Percentiles rank a stretch among this genome's conserved stretches.
Conservation (phyloP, 2,888 invertebrate genomes). For the Dasysyrphus albostriatus region DNA sequence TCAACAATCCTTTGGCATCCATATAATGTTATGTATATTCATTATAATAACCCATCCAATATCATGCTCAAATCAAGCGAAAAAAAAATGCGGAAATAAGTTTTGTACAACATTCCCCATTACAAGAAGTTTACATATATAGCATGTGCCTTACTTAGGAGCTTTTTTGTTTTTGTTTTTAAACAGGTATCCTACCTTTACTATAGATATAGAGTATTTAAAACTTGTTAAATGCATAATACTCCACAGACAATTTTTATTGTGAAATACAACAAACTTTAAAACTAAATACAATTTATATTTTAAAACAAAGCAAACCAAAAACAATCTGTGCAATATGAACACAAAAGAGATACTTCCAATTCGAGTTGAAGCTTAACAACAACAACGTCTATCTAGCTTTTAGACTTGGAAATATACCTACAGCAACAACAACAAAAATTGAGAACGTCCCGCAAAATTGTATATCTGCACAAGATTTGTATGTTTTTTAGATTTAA, state of each 20-base stretch:
- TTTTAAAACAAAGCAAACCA: constrained; percentile 61
- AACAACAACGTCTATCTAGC: constrained; percentile 2
- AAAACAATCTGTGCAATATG: constrained; percentile 62
- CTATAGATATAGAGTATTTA: constrained; percentile 53
- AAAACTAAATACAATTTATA: constrained; percentile 46
- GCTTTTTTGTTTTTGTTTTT: neutral
- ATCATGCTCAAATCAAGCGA: constrained; percentile 53
- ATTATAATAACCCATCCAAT: constrained; percentile 41
- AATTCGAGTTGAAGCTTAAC: constrained; percentile 10
- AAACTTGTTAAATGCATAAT: constrained; percentile 64
- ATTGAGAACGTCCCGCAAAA: constrained; percentile 67
- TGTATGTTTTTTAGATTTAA: constrained; percentile 23
- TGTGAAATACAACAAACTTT: constrained; percentile 61
- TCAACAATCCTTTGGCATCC: constrained; percentile 5
- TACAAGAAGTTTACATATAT: neutral
- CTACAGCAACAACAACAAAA: constrained; percentile 20
- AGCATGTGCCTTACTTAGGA: constrained; percentile 11
- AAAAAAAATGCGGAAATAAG: constrained; percentile 66
- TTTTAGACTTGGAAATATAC: constrained; percentile 33
- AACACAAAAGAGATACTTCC: constrained; percentile 63
- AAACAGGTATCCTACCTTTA: constrained; percentile 6
- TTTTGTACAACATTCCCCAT: constrained; percentile 42
- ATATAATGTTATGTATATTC: neutral
- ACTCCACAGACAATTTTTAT: constrained; percentile 13
- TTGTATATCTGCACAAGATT: constrained; percentile 42